Percentiles rank a stretch among this genome's conserved stretches.
phyloP scores from a whole-genome alignment of 2,113 vertebrate species.

The Daphoenositta chrysoptera region DNA sequence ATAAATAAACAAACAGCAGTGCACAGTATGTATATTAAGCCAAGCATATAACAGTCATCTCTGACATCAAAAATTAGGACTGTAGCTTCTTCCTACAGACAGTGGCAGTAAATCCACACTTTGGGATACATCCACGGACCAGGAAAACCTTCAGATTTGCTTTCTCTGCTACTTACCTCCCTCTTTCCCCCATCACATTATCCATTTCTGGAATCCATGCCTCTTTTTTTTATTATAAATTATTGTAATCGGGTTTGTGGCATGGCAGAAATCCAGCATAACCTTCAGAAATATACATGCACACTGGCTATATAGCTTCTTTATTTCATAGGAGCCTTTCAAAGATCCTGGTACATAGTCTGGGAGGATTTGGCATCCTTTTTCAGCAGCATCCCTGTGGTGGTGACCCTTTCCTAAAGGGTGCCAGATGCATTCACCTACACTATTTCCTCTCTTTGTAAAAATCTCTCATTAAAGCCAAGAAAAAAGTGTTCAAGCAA shows the following conservation, averaged over 20 bases:
- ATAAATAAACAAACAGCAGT: not conserved
- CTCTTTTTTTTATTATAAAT: constrained; percentile 27
- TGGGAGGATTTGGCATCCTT: not conserved
- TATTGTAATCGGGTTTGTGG: constrained; percentile 33
- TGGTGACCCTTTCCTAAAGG: not conserved
- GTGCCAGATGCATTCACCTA: not conserved
- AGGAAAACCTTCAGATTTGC: not conserved
- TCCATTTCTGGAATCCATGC: not conserved
- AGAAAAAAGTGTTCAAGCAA: not conserved
- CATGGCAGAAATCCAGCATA: constrained; percentile 37
- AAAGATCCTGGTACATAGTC: not conserved
- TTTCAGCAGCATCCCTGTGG: not conserved
- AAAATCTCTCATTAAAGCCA: not conserved
- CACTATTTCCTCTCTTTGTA: not conserved
- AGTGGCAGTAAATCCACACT: not conserved
- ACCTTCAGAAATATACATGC: not conserved
- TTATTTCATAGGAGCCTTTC: not conserved
- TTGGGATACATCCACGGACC: not conserved
- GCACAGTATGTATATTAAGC: not conserved
- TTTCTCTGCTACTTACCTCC: not conserved
- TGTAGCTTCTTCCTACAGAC: not conserved
- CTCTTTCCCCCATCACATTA: not conserved
- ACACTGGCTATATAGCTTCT: not conserved
- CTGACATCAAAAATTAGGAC: not conserved
- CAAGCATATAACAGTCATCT: not conserved